phyloP scores from a whole-genome alignment of 2,888 invertebrate genomes.

The Rosalia funebris region DNA sequence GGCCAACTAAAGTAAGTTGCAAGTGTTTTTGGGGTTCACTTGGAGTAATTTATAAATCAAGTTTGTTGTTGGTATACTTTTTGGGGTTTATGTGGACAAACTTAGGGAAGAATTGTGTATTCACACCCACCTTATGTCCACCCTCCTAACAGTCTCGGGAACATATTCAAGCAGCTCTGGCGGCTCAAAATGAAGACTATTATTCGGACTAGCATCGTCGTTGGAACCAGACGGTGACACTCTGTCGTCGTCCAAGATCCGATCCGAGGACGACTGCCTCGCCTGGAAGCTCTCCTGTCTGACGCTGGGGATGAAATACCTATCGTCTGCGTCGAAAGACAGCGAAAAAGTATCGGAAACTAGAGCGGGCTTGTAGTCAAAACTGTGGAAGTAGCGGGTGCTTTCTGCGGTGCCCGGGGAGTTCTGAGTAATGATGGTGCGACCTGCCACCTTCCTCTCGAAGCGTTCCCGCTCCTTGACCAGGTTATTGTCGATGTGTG shows the following conservation, averaged over 20 bases:
- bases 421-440: not conserved
- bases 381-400: not conserved
- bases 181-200: not conserved
- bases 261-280: not conserved
- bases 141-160: constrained; percentile 12
- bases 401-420: not conserved
- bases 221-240: not conserved
- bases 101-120: no score
- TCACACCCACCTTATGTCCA: not conserved
- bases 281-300: not conserved
- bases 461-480: constrained; percentile 23
- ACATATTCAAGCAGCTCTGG: constrained; percentile 12
- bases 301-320: not conserved
- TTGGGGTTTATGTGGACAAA: no score
- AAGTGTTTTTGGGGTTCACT: no score
- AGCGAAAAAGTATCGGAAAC: not conserved
- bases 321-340: not conserved
- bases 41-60: no score
- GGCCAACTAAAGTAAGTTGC: no score
- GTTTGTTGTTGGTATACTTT: no score
- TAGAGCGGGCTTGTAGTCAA: not conserved
- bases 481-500: constrained; percentile 21
- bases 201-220: not conserved
- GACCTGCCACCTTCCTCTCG: constrained; percentile 11
- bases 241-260: not conserved